Evolutionary conservation across 2,888 invertebrate species (phyloP).

Genomic region (Neoscelio sp.): DNA sequence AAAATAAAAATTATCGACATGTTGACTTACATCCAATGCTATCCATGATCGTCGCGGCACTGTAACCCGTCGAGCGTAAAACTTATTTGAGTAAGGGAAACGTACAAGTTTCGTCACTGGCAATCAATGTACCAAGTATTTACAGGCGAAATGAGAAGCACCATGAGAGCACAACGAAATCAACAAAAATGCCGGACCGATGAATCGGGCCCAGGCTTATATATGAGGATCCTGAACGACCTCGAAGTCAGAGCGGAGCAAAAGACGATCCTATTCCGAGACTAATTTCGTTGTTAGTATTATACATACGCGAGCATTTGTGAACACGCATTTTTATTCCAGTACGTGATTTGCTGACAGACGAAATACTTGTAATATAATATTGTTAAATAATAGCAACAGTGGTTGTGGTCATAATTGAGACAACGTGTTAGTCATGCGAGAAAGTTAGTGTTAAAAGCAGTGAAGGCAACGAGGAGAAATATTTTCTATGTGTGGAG

Average conservation of each 20-base stretch:
- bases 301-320: conserved; percentile 6
- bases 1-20: too few relatives aligned
- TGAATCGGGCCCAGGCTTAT: conserved; percentile 67
- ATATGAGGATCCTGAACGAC: conserved; percentile 55
- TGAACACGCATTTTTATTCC: background rate
- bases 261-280: conserved; percentile 55
- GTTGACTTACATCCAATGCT: conserved; percentile 47
- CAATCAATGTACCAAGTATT: conserved; percentile 32
- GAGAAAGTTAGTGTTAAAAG: too few relatives aligned
- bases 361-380: conserved; percentile 16
- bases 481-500: too few relatives aligned
- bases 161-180: conserved; percentile 63
- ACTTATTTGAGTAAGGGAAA: conserved; percentile 8
- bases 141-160: conserved; percentile 29
- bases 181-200: conserved; percentile 68
- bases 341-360: background rate
- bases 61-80: conserved; percentile 15
- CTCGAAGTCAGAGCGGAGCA: conserved; percentile 46
- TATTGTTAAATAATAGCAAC: background rate
- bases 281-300: conserved; percentile 26
- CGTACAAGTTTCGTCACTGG: conserved; percentile 26
- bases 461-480: too few relatives aligned
- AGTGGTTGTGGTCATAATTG: too few relatives aligned
- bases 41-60: conserved; percentile 59
- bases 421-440: too few relatives aligned